Evolutionary conservation across 2,797 vertebrate species (phyloP), one percentile per base, ranked within the genome.

Genomic region (Bovichtus variegatus): DNA sequence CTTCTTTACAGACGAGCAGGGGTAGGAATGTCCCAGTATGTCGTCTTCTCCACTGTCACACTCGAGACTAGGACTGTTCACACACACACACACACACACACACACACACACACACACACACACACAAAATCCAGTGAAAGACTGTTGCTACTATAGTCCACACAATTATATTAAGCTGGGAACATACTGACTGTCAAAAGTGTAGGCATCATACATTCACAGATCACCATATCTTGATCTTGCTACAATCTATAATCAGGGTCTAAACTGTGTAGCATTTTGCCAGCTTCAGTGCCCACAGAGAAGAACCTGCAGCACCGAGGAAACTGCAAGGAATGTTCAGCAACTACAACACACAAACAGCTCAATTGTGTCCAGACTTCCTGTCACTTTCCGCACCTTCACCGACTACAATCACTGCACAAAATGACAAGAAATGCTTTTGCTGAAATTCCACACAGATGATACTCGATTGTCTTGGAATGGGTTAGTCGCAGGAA

Each of bases 51-150:
- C 94, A 0, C 91, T 95, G 65, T 97, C 96, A 5, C 95, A 96
- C 74, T 97, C 97, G 0, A 97, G 93, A 83, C 96, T 98, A 0
- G 97, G 96, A 84, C 97, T 99, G 31, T 62, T 83, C 34, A 71
- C 15, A 83, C 13, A 59, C 34, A 68, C 19, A 50, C 50, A 73
- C 9, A 59, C n/a, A 75, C 4, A 19, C 27, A 68, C 5, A 40
- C 34, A 19, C 23, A 10, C 7, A 27, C 16, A 18, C 60, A 62
- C 60, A 63, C 21, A 74, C 46, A 18, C 29, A 54, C 13, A 50
- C 58, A 74, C 16, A 11, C 27, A 4, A 13, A 63, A 60, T 41
- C 36, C 54, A 34, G 6, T 29, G 18, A 44, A 60, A 6, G 9
- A 15, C 12, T 31, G 9, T 15, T 29, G 21, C 25, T 54, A 29